Base-by-base conservation (phyloP, 2,888 invertebrate species). In the Rhodophaea formosa region DNA sequence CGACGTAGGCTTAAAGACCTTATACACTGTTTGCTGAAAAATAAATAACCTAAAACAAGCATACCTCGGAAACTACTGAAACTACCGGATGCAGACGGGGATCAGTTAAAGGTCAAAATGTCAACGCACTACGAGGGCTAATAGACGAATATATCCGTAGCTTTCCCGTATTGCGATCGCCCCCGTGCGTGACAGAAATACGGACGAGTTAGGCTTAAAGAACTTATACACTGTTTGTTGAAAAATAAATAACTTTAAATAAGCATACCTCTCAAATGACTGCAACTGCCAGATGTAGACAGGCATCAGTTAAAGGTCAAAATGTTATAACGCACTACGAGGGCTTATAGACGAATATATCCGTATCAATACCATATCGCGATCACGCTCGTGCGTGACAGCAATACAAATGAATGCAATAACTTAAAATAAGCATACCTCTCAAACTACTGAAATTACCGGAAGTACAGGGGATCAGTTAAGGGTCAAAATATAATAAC, bases 91-190 rank as follows among this genome's bases (percentile, higher is more conserved):
- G 23, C 12, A 12, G 8, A 10, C 23, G n/a, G 23, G n/a, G 10
- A 46, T 46, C 46, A 12, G n/a, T n/a, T n/a, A n/a, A n/a, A n/a
- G n/a, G 46, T 23, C 46, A 46, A 46, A 46, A 46, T n/a, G 23
- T 12, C 35, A 32, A 14, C 29, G 49, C 29, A 49, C 49, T 8
- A 49, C 14, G 14, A 6, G 29, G 17, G 51, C 51, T 35, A 51
- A 51, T 35, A 51, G 35, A 35, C 16, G 51, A 35, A 51, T 51
- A 51, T 47, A 47, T 51, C 15, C 49, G 14, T 16, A 14, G 7
- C 17, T n/a, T 35, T 51, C 51, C 35, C 16, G 51, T 51, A 51
- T 51, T 51, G 35, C 51, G 51, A 35, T 35, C 51, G 35, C 35
- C 35, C 35, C 6, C n/a, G 35, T 12, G 35, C 51, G 51, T 51